Base-by-base conservation (phyloP, 2,888 invertebrate genomes). In the Caenorhabditis sp. region DNA sequence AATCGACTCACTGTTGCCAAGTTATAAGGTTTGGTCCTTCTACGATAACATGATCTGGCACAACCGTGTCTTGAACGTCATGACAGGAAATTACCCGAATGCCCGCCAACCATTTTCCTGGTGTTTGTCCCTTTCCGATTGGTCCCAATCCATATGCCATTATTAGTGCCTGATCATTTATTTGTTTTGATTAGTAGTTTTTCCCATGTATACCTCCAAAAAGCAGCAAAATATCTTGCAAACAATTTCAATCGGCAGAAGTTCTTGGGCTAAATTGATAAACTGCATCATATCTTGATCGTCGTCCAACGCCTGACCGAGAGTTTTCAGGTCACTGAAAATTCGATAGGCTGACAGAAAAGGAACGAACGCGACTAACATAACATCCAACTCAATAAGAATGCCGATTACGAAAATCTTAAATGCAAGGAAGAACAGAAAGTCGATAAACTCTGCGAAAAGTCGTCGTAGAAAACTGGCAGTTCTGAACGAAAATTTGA, bases 171-270 rank as follows among this genome's bases (percentile, higher is more conserved):
- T 88, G 60, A 40, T 2, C 2, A 40, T 40, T 40, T 40, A 13
- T 40, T 40, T 40, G 6, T 13, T 40, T 40, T 6, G 2, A 13
- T 40, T 9, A 32, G 32, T 32, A 32, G 9, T 32, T 9, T 9
- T 32, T 6, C n/a, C n/a, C 15, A 44, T 15, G 44, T 20, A 37
- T 15, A 88, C 89, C 85, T 90, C 90, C 2, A 89, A 22, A 26
- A 89, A 24, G 32, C 87, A 86, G 50, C 85, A 87, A 18, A 89
- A 26, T 8, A 89, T 24, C 77, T 90, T 90, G 53, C 84, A 81
- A 2, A 85, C 26, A 5, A 91, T 62, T 83, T 91, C 91, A 37
- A 90, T 53, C 50, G 90, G 89, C n/a, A 91, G 89, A n/a, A 91
- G 80, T 6, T 83, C 88, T 50, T 91, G 90, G 8, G 90, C 91